Percentiles rank a stretch among this genome's conserved stretches.
phyloP scores from a whole-genome alignment of 2,797 vertebrate species.

The Hippoglossus hippoglossus region DNA sequence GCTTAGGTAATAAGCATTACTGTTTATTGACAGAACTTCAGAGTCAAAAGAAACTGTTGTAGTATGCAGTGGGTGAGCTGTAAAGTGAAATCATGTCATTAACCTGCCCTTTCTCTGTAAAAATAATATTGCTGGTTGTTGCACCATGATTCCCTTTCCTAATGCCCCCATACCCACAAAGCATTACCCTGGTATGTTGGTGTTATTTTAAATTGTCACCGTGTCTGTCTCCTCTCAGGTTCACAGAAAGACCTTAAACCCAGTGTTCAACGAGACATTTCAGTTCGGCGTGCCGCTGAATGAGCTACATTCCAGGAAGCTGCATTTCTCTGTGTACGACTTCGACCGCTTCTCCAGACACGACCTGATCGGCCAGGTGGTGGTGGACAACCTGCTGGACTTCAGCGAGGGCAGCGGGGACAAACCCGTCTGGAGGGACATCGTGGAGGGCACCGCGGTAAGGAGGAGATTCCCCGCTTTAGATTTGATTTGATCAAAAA shows the following conservation, averaged over 20 bases:
- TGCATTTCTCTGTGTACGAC: constrained; percentile 95
- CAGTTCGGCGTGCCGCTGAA: constrained; percentile 92
- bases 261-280: constrained; percentile 94
- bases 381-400: constrained; percentile 95
- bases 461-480: constrained; percentile 42
- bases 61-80: too few species aligned
- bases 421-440: constrained; percentile 93
- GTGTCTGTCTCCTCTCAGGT: constrained; percentile 68
- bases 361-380: constrained; percentile 94
- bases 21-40: neutral
- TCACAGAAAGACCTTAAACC: constrained; percentile 95
- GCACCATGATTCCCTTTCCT: neutral
- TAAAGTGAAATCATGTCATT: constrained; percentile 8
- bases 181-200: too few species aligned
- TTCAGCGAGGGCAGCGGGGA: constrained; percentile 91
- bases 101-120: neutral
- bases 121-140: neutral
- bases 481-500: constrained; percentile 22
- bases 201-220: neutral
- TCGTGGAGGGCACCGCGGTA: constrained; percentile 92
- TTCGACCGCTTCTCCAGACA: constrained; percentile 95
- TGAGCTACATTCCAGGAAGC: constrained; percentile 91
- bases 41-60: neutral
- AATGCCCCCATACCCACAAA: neutral
- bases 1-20: neutral